Evolutionary conservation across 2,888 invertebrate genomes (phyloP), one percentile per base, ranked within the genome.

Genomic region (Athrips mouffetella): DNA sequence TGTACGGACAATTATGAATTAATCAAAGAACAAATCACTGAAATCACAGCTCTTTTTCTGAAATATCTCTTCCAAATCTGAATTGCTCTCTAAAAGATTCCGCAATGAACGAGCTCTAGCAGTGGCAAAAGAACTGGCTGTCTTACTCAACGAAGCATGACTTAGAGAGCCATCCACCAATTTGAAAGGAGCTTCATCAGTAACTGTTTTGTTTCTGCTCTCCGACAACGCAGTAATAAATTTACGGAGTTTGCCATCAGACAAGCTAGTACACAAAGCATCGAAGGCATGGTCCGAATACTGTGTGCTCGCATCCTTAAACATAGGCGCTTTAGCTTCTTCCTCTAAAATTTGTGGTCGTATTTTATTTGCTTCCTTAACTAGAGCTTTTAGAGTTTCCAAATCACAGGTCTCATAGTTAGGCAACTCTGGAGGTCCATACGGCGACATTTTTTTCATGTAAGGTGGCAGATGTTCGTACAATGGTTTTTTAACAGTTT

Each of bases 401-500:
- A 76, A 2, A 6, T 75, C 59, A 57, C 82, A 82, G 1, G 57
- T 58, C 58, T 80, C 71, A 57, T 87, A 87, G 52, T 79, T 62
- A 0, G 74, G 76, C 45, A 85, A 57, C 11, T 71, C 69, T 6
- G 73, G 65, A 6, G 62, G 48, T 2, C 73, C 73, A 52, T 59
- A 86, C 13, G 29, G 49, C 1, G 84, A 84, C 66, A 60, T 69
- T 11, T 65, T 75, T 49, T 60, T 68, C 86, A 86, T 86, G 49
- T 86, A 87, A 2, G 73, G 57, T 1, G 87, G 87, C 25, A 86
- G 53, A 57, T 82, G 74, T 45, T 80, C 79, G 21, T 59, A 35
- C 25, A 84, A 65, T 59, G 67, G 54, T 82, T 81, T 55, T 81
- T 83, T 2, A 71, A 73, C 42, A 47, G 27, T 62, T 59, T 74